phyloP scores from a whole-genome alignment of 2,797 vertebrate species.

The Sebastes matsubarae region DNA sequence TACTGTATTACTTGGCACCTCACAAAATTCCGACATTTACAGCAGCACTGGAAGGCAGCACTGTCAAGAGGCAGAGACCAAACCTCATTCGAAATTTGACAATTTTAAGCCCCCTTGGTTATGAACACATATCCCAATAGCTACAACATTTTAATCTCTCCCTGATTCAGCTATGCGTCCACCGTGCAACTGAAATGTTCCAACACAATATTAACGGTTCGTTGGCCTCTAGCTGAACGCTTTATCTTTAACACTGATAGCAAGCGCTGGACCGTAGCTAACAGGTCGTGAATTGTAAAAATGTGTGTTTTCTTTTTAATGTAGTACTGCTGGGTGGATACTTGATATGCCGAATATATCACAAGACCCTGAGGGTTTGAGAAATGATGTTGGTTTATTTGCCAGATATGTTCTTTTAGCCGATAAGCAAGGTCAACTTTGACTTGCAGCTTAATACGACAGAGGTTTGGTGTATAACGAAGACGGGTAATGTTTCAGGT shows the following conservation, averaged over 20 bases:
- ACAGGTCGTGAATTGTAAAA: not conserved
- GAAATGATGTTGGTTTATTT: not conserved
- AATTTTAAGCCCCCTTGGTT: not conserved
- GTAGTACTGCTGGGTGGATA: accelerated
- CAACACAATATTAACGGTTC: too few species aligned
- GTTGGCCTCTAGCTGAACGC: not conserved
- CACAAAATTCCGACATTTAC: not conserved
- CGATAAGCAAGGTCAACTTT: not conserved
- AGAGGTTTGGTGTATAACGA: slow-evolving; percentile 11
- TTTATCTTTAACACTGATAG: not conserved
- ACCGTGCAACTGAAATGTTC: not conserved
- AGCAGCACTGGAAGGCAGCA: slow-evolving; percentile 29
- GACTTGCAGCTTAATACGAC: not conserved
- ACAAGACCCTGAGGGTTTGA: not conserved
- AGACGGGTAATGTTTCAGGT: not conserved
- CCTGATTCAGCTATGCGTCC: not conserved
- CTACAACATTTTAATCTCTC: not conserved
- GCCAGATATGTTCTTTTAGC: accelerated
- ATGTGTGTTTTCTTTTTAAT: not conserved
- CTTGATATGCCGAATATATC: slow-evolving; percentile 21
- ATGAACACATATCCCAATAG: not conserved
- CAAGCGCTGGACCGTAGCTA: not conserved
- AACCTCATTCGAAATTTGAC: not conserved
- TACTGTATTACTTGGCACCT: not conserved
- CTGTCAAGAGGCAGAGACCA: not conserved